phyloP scores from a whole-genome alignment of 2,888 invertebrate genomes.

The Gymnosoma rotundatum region DNA sequence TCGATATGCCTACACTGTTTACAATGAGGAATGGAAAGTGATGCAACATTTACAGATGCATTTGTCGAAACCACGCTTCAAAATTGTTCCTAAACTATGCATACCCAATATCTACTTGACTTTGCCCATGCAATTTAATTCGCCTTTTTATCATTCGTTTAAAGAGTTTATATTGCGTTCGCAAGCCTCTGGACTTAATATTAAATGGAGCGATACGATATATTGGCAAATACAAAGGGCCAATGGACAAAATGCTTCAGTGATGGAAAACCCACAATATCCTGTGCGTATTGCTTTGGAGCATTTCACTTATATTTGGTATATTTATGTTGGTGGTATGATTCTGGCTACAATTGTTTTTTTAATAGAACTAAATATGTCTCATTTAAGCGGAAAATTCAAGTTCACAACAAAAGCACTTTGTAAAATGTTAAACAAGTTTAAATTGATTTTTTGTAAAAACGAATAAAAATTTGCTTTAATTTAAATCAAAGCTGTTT shows the following conservation, averaged over 20 bases:
- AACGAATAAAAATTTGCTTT: too few species aligned
- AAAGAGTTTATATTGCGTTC: constrained; percentile 66
- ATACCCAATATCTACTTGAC: constrained; percentile 74
- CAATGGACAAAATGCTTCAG: constrained; percentile 33
- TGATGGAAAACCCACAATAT: constrained; percentile 47
- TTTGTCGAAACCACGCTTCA: constrained; percentile 71
- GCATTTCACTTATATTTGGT: constrained; percentile 66
- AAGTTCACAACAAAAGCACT: background rate
- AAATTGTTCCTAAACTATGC: constrained; percentile 68
- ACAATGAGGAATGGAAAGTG: constrained; percentile 76
- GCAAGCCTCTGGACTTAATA: constrained; percentile 59
- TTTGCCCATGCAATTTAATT: constrained; percentile 77
- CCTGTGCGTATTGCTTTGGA: constrained; percentile 57
- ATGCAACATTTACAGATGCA: constrained; percentile 64
- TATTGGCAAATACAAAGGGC: constrained; percentile 66
- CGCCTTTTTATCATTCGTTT: constrained; percentile 73
- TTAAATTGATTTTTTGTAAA: too few species aligned
- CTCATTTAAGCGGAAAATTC: background rate
- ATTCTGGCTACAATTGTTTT: constrained; percentile 30
- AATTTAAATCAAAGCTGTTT: too few species aligned
- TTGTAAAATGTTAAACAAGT: too few species aligned
- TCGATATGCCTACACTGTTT: constrained; percentile 75
- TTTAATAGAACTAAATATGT: constrained; percentile 3
- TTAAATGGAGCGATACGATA: constrained; percentile 69
- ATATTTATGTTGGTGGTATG: constrained; percentile 52